Percentiles rank a stretch among this genome's conserved stretches.
phyloP scores from a whole-genome alignment of 2,888 invertebrate genomes.

The Sphinx pinastri region DNA sequence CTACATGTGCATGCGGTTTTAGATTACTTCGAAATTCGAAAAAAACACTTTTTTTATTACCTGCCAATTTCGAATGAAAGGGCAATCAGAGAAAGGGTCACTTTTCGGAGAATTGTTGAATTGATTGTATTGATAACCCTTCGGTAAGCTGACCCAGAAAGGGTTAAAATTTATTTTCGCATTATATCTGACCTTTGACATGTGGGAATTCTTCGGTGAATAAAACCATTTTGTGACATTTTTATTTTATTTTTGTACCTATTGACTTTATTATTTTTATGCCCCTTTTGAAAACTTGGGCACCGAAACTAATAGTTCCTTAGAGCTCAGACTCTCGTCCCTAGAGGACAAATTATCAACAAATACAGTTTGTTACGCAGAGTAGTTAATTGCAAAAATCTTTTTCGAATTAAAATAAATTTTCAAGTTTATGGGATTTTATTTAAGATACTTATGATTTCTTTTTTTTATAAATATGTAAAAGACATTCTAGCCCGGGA shows the following conservation, averaged over 20 bases:
- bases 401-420: no score
- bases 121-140: constrained; percentile 19
- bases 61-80: constrained; percentile 17
- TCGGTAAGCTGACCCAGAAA: constrained; percentile 6
- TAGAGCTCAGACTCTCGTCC: no score
- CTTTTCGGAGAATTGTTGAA: constrained; percentile 1
- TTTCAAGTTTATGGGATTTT: no score
- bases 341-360: no score
- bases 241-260: background rate
- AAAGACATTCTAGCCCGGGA: no score
- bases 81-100: constrained; percentile 24
- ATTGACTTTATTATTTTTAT: background rate
- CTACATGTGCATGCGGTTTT: constrained; percentile 15
- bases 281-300: background rate
- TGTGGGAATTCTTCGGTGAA: background rate
- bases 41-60: constrained; percentile 17
- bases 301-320: no score
- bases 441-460: no score
- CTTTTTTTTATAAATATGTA: no score
- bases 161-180: constrained; percentile 19
- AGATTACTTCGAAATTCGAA: constrained; percentile 5
- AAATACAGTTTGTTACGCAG: no score
- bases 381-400: no score
- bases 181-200: constrained; percentile 17
- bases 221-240: background rate